Percentiles rank a stretch among this genome's conserved stretches.
These are phyloP conservation scores for Ondatra zibethicus DNA, from an alignment of 2,113 vertebrate species.

Conservation along the genomic window DNA sequence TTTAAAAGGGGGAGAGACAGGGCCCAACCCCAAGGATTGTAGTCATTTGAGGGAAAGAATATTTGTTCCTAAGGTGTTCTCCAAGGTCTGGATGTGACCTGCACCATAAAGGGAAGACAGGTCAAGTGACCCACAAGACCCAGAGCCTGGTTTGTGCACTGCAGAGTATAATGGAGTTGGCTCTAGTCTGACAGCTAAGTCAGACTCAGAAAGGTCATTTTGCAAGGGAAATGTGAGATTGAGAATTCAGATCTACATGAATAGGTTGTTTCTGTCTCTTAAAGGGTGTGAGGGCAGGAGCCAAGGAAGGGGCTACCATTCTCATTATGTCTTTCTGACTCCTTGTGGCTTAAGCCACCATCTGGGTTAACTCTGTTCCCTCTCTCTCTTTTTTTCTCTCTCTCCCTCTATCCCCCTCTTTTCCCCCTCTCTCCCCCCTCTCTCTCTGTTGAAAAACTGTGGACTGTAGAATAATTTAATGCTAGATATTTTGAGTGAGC, in stretches of 20 bases:
- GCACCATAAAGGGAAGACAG: not conserved
- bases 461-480: not conserved
- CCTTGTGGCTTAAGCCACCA: not conserved
- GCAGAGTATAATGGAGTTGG: not conserved
- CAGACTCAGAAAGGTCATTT: not conserved
- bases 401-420: not conserved
- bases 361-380: not conserved
- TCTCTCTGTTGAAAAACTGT: not conserved
- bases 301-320: not conserved
- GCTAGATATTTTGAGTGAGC: not conserved
- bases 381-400: no score
- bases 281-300: fast-evolving
- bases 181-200: not conserved
- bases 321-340: not conserved
- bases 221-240: not conserved
- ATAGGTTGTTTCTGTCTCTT: not conserved
- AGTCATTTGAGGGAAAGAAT: not conserved
- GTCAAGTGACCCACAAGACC: not conserved
- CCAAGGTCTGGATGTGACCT: not conserved
- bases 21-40: not conserved
- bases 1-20: not conserved
- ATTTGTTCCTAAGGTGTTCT: not conserved
- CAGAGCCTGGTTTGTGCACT: not conserved
- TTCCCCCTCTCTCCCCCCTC: not conserved
- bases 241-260: not conserved